Conservation (phyloP, 2,797 vertebrate genomes). For the Anolis apletophallus region DNA sequence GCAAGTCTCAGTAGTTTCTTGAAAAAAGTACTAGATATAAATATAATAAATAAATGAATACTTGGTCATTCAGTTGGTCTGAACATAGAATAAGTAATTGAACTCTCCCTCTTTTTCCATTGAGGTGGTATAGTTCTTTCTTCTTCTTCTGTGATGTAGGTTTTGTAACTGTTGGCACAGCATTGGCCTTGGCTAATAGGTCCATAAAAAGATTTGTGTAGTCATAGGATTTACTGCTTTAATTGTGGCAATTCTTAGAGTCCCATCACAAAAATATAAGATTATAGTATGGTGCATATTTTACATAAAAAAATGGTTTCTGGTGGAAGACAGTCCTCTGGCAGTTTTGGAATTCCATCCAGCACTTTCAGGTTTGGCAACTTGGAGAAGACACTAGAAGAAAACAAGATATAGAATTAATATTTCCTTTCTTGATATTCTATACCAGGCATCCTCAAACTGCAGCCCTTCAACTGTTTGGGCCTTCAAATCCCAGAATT, state of each 20-base stretch:
- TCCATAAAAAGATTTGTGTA: not conserved
- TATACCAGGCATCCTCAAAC: too few species aligned
- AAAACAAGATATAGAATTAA: conserved; percentile 45
- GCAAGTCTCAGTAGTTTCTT: not conserved
- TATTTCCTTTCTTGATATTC: conserved; percentile 14
- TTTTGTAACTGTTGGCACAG: not conserved
- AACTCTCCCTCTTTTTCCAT: not conserved
- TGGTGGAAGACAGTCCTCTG: conserved; percentile 84
- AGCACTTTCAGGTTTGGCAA: conserved; percentile 95
- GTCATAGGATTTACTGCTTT: conserved; percentile 35
- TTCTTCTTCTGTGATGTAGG: not conserved
- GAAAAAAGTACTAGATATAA: not conserved
- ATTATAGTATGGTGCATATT: conserved; percentile 86
- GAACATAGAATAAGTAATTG: not conserved
- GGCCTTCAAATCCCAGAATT: too few species aligned
- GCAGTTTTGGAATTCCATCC: conserved; percentile 91
- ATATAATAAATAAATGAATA: not conserved
- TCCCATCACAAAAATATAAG: conserved; percentile 46
- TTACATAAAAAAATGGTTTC: conserved; percentile 78
- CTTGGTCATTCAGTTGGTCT: not conserved
- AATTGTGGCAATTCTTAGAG: conserved; percentile 19
- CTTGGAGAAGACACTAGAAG: conserved; percentile 89
- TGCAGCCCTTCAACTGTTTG: too few species aligned
- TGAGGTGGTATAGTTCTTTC: not conserved
- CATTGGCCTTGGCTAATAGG: not conserved